phyloP scores from a whole-genome alignment of 2,888 invertebrate genomes.

The Hipparchia semele region DNA sequence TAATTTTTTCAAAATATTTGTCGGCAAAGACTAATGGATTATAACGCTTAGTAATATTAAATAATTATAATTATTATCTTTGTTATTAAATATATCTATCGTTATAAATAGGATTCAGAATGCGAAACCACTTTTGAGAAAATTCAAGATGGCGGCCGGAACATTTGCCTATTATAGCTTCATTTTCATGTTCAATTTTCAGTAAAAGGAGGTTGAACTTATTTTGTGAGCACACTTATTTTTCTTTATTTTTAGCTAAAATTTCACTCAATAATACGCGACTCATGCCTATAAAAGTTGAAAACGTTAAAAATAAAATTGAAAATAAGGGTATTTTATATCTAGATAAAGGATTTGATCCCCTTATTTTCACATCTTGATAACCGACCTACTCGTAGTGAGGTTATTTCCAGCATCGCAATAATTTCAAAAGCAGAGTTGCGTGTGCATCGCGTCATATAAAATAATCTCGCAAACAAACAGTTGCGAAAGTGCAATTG shows the following conservation, averaged over 20 bases:
- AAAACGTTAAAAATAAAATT: neutral
- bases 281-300: neutral
- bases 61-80: too few species aligned
- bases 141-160: too few species aligned
- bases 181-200: too few species aligned
- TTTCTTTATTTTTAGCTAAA: neutral
- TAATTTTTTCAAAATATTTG: too few species aligned
- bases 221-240: neutral
- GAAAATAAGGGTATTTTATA: neutral
- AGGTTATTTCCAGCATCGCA: conserved; percentile 8
- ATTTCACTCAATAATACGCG: neutral
- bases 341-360: too few species aligned
- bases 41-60: too few species aligned
- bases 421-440: conserved; percentile 17
- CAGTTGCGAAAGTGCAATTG: conserved; percentile 30
- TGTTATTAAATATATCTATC: too few species aligned
- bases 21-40: too few species aligned
- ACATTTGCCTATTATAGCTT: too few species aligned
- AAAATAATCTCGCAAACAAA: conserved; percentile 24
- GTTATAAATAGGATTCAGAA: too few species aligned
- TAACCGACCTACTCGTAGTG: conserved; percentile 2
- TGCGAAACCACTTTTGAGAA: too few species aligned
- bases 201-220: too few species aligned
- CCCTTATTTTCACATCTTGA: neutral
- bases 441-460: conserved; percentile 16